A percentile compares a stretch with the other conserved stretches of the same genome.
Conservation (phyloP, 2,888 invertebrate genomes). For the Lottia gigantea region DNA sequence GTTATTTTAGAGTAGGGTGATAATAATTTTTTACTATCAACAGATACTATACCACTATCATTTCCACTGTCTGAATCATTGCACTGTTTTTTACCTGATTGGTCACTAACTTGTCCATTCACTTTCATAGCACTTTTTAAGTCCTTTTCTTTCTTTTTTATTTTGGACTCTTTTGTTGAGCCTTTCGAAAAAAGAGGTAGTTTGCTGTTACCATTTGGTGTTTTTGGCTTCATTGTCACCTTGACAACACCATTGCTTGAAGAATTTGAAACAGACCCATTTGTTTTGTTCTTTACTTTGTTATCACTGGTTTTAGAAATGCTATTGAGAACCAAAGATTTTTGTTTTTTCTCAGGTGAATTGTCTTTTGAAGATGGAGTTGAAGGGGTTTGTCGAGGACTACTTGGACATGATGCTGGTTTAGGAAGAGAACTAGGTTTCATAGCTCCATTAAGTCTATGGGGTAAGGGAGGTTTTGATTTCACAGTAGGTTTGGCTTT, state of each 20-base stretch:
- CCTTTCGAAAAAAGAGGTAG: slow-evolving; percentile 17
- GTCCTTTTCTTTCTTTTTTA: slow-evolving; percentile 58
- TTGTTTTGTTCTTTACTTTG: slow-evolving; percentile 19
- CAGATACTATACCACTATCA: slow-evolving; percentile 63
- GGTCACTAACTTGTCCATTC: slow-evolving; percentile 36
- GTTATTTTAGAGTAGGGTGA: slow-evolving; percentile 69
- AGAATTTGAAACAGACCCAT: slow-evolving; percentile 17
- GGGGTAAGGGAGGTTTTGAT: slow-evolving; percentile 53
- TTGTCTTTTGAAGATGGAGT: slow-evolving; percentile 19
- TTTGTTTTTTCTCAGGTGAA: slow-evolving; percentile 13
- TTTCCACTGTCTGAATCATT: slow-evolving; percentile 66
- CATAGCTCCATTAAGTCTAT: slow-evolving; percentile 36
- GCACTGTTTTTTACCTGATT: slow-evolving; percentile 20
- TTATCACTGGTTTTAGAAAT: slow-evolving; percentile 4
- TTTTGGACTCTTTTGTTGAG: slow-evolving; percentile 45
- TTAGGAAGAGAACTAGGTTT: slow-evolving; percentile 23
- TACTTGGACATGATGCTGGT: slow-evolving; percentile 14
- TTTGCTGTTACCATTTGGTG: slow-evolving; percentile 11
- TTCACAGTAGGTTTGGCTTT: slow-evolving; percentile 30
- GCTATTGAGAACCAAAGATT: not conserved
- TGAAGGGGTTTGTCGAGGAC: slow-evolving; percentile 19
- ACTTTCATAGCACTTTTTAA: slow-evolving; percentile 37
- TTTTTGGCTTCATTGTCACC: slow-evolving; percentile 10
- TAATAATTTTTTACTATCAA: slow-evolving; percentile 55
- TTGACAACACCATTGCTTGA: slow-evolving; percentile 21